phyloP scores from a whole-genome alignment of 2,888 invertebrate genomes.

The Flabesymbios commensalis region DNA sequence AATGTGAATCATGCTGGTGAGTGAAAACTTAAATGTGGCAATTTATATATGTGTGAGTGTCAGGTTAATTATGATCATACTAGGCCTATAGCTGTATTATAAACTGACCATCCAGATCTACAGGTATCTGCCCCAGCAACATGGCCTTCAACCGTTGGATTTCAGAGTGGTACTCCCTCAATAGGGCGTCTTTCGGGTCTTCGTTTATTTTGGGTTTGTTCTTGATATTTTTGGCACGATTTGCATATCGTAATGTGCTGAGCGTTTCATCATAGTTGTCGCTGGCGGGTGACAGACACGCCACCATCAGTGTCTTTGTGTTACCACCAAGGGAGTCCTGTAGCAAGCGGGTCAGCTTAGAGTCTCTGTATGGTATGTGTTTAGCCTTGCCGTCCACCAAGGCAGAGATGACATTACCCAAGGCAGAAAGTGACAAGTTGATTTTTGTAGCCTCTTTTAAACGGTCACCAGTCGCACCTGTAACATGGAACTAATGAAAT shows the following conservation, averaged over 20 bases:
- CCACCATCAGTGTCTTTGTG: slow-evolving; percentile 86
- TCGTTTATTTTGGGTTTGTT: slow-evolving; percentile 83
- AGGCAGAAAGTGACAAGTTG: slow-evolving; percentile 81
- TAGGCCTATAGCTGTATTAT: too few species aligned
- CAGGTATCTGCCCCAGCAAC: slow-evolving; percentile 55
- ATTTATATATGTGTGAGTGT: too few species aligned
- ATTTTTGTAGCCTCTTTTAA: slow-evolving; percentile 88
- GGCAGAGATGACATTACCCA: slow-evolving; percentile 88
- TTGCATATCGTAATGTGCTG: slow-evolving; percentile 77
- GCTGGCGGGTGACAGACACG: slow-evolving; percentile 81
- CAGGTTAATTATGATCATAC: too few species aligned
- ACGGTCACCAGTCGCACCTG: slow-evolving; percentile 81
- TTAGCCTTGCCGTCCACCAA: slow-evolving; percentile 80
- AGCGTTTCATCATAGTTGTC: slow-evolving; percentile 83
- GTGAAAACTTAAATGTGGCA: too few species aligned
- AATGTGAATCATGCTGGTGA: too few species aligned
- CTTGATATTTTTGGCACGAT: slow-evolving; percentile 83
- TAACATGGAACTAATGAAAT: too few species aligned
- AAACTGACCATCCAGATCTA: slow-evolving; percentile 26
- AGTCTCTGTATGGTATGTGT: slow-evolving; percentile 80
- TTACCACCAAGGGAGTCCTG: slow-evolving; percentile 71
- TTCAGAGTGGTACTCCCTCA: slow-evolving; percentile 83
- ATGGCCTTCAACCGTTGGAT: slow-evolving; percentile 72
- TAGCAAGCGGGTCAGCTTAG: slow-evolving; percentile 76
- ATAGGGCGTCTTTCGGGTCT: slow-evolving; percentile 86